phyloP scores from a whole-genome alignment of 2,797 vertebrate species.

The Arnoldichthys spilopterus region DNA sequence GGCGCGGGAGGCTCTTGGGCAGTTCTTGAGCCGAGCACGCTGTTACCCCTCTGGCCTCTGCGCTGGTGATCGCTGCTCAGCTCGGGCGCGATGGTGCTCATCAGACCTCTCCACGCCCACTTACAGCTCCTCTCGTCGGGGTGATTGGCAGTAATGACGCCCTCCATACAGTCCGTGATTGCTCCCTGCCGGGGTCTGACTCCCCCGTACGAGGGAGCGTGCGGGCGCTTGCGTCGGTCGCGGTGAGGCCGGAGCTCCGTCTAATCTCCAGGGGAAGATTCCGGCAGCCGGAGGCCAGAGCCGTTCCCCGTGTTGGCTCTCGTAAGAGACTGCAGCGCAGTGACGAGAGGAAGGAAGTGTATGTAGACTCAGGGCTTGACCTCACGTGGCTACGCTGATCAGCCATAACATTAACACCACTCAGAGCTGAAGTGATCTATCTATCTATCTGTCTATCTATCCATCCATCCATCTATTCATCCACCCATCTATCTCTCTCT shows the following conservation, averaged over 20 bases:
- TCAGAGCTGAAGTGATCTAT: no score
- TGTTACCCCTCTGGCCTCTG: conserved; percentile 31
- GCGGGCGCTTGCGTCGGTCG: conserved; percentile 55
- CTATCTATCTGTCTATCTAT: no score
- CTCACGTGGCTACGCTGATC: no score
- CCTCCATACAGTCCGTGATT: conserved; percentile 71
- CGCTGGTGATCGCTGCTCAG: conserved; percentile 48
- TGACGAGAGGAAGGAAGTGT: neutral
- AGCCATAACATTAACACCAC: no score
- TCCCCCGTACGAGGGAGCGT: conserved; percentile 67
- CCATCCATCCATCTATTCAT: no score
- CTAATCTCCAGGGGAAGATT: conserved; percentile 39
- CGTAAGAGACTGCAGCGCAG: neutral
- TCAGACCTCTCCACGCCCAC: conserved; percentile 53
- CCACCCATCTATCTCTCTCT: no score
- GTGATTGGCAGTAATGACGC: conserved; percentile 76
- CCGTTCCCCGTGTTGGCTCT: conserved; percentile 10
- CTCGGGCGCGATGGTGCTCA: conserved; percentile 29
- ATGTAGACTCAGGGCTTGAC: no score
- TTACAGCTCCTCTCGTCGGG: conserved; percentile 65
- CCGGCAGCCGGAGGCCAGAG: neutral
- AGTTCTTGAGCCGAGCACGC: conserved; percentile 32
- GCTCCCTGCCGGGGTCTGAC: conserved; percentile 67
- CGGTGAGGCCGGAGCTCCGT: neutral
- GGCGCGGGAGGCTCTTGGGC: conserved; percentile 34